phyloP scores from a whole-genome alignment of 2,113 vertebrate genomes.

The Lichenostomus cassidix region DNA sequence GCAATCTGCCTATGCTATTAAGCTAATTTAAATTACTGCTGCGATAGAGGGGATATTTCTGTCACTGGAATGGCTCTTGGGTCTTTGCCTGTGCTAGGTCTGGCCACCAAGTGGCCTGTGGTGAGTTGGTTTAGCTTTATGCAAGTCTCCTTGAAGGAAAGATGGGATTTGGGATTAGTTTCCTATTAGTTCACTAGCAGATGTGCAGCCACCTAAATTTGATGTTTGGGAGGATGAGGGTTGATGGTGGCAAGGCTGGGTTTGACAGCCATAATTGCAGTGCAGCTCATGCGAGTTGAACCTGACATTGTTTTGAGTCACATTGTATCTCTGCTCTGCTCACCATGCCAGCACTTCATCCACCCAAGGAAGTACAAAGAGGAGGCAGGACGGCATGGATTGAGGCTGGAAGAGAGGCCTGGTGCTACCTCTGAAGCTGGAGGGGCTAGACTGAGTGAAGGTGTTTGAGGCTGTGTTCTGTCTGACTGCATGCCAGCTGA shows the following conservation, averaged over 20 bases:
- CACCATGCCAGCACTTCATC: accelerated
- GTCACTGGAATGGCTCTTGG: accelerated
- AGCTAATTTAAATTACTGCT: background rate
- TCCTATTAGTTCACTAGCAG: background rate
- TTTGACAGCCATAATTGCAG: background rate
- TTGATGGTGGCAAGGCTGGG: accelerated
- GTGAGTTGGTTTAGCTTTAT: background rate
- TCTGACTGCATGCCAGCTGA: background rate
- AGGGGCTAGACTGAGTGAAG: background rate
- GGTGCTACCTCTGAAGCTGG: background rate
- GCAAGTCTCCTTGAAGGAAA: background rate
- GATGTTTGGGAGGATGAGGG: background rate
- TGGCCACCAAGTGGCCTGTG: background rate
- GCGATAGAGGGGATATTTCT: background rate
- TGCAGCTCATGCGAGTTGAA: background rate
- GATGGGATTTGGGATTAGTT: background rate
- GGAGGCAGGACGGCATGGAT: background rate
- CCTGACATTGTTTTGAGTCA: background rate
- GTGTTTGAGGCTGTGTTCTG: background rate
- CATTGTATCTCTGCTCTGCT: accelerated
- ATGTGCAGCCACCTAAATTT: background rate
- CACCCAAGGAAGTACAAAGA: background rate
- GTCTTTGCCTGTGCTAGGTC: background rate
- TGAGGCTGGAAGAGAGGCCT: background rate
- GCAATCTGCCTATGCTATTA: background rate